Percentiles rank a stretch among this genome's conserved stretches.
Evolutionary conservation across 1,140 invertebrate genomes (phyloP).

Genomic region (Popillia japonica): DNA sequence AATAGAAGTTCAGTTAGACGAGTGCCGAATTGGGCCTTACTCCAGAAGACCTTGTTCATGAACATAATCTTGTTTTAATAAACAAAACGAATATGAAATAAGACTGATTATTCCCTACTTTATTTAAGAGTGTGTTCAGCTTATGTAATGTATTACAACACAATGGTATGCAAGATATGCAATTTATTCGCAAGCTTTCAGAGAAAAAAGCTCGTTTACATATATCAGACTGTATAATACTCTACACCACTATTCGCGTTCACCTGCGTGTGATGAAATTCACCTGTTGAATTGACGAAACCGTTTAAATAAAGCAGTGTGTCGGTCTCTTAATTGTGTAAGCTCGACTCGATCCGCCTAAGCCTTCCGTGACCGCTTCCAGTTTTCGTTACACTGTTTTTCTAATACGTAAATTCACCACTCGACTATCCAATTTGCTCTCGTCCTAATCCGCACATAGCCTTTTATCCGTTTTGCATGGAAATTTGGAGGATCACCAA

Average conservation of each 20-base stretch:
- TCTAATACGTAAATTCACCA: conserved; percentile 29
- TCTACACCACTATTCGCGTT: not conserved
- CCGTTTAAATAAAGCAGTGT: conserved; percentile 42
- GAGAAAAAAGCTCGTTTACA: not conserved
- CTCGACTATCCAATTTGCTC: conserved; percentile 28
- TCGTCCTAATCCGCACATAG: conserved; percentile 10
- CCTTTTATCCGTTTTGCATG: conserved; percentile 20
- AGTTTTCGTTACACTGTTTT: conserved; percentile 22
- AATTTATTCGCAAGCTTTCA: not conserved
- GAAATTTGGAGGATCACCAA: conserved; percentile 6
- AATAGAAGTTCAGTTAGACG: too few relatives aligned
- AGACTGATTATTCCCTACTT: too few relatives aligned
- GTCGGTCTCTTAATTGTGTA: conserved; percentile 44
- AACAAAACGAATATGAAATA: too few relatives aligned
- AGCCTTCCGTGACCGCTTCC: conserved; percentile 34
- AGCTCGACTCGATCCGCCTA: conserved; percentile 44
- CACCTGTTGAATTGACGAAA: conserved; percentile 46
- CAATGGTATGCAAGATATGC: too few relatives aligned
- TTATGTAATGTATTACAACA: too few relatives aligned
- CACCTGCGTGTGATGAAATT: conserved; percentile 43
- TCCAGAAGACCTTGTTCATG: too few relatives aligned
- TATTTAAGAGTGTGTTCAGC: too few relatives aligned
- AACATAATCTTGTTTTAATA: too few relatives aligned
- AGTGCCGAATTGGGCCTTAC: too few relatives aligned
- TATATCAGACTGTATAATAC: not conserved